Percentiles rank a stretch among this genome's conserved stretches.
These are phyloP conservation scores for Oligia fasciuncula DNA, from an alignment of 2,888 invertebrate species.

Conservation along the genomic window DNA sequence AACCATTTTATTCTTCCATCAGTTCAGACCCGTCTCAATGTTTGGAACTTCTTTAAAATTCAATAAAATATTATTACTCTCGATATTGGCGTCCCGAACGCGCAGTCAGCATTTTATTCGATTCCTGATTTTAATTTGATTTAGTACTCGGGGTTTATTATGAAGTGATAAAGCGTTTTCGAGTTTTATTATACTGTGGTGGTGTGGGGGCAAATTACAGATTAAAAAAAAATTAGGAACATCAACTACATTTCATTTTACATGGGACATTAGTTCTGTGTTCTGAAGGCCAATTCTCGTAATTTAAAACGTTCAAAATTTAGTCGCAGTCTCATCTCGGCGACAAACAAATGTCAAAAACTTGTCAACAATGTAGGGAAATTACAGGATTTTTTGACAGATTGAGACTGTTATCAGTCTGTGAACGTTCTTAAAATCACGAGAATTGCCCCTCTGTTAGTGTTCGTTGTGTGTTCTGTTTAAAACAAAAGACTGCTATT, in stretches of 20 bases:
- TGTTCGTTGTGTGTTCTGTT: background rate
- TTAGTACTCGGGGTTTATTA: constrained; percentile 28
- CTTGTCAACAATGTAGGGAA: no score
- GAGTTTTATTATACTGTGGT: background rate
- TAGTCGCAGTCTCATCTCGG: no score
- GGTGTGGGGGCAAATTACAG: background rate
- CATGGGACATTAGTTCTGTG: background rate
- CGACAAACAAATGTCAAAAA: no score
- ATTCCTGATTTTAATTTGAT: constrained; percentile 43
- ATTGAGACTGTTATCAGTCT: no score
- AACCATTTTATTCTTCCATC: constrained; percentile 29
- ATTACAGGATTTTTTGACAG: no score
- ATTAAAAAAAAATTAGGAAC: background rate
- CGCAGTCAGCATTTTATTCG: constrained; percentile 26
- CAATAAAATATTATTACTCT: constrained; percentile 45
- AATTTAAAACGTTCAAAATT: no score
- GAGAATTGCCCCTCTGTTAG: background rate
- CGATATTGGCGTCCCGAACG: constrained; percentile 36
- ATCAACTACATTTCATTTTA: background rate
- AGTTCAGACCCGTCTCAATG: constrained; percentile 11
- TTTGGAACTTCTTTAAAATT: constrained; percentile 47
- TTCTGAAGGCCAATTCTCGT: no score
- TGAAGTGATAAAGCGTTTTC: background rate
- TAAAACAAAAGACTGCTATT: background rate
- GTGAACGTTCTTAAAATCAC: no score